phyloP scores from a whole-genome alignment of 2,888 invertebrate species.

The Ochropleura leucogaster region DNA sequence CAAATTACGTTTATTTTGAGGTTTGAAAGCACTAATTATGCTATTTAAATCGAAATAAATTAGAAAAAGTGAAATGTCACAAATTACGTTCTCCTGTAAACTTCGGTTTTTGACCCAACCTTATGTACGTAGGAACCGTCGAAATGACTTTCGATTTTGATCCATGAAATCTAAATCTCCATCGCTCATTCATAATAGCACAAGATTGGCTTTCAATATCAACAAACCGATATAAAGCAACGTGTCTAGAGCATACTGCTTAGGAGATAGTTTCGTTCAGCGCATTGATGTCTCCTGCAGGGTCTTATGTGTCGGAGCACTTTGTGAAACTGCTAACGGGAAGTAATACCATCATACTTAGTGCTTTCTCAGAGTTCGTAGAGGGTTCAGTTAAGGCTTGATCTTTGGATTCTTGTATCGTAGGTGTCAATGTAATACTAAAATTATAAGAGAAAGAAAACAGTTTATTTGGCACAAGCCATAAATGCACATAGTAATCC shows the following conservation, averaged over 20 bases:
- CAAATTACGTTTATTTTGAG: no score
- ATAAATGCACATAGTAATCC: no score
- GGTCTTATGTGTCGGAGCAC: not conserved
- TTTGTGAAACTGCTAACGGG: constrained; percentile 2
- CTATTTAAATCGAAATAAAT: no score
- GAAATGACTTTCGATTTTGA: no score
- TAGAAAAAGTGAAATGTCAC: no score
- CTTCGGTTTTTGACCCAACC: no score
- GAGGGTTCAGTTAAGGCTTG: not conserved
- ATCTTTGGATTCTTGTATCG: not conserved
- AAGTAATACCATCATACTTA: not conserved
- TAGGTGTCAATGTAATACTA: no score
- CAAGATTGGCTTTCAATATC: constrained; percentile 9
- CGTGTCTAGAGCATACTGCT: not conserved
- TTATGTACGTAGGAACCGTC: no score
- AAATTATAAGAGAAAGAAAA: no score
- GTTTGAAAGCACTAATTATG: no score
- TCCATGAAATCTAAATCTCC: not conserved
- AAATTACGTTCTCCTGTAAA: no score
- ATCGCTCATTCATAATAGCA: not conserved
- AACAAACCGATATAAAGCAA: not conserved
- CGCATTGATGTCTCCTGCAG: not conserved
- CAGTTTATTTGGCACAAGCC: no score
- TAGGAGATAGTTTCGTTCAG: not conserved
- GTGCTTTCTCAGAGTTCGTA: not conserved